phyloP scores from a whole-genome alignment of 2,797 vertebrate genomes.

The Buceros bicornis region DNA sequence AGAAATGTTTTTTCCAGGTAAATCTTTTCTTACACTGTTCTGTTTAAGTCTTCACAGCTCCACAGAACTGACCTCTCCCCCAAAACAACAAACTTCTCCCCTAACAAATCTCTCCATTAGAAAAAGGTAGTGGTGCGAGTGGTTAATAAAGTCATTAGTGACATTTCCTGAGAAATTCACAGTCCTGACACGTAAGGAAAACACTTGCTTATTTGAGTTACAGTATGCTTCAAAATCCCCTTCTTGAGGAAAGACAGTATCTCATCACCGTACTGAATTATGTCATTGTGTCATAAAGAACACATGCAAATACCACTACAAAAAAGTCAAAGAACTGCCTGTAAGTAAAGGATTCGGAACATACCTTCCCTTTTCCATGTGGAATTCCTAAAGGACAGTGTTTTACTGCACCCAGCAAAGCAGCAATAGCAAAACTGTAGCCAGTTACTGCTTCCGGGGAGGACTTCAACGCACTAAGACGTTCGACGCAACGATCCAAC shows the following conservation, averaged over 20 bases:
- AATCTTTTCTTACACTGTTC: background rate
- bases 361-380: slow-evolving; percentile 90
- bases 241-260: background rate
- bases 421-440: slow-evolving; percentile 88
- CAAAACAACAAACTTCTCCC: background rate
- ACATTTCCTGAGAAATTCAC: background rate
- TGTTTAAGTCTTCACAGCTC: background rate
- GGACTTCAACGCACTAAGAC: slow-evolving; percentile 85
- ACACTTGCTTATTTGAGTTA: background rate
- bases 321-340: background rate
- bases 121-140: background rate
- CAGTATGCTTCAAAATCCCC: background rate
- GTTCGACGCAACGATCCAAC: slow-evolving; percentile 88
- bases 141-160: background rate
- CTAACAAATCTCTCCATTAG: background rate
- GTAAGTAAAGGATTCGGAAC: background rate
- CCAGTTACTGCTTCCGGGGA: slow-evolving; percentile 91
- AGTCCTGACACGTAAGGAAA: background rate
- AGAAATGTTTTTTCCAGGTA: background rate
- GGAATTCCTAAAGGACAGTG: slow-evolving; percentile 92
- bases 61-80: background rate
- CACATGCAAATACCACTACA: background rate
- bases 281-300: background rate
- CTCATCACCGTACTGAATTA: background rate
- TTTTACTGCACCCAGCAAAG: slow-evolving; percentile 89